Percentiles rank a stretch among this genome's conserved stretches.
Evolutionary conservation across 1,140 invertebrate species (phyloP).

Genomic region (Brachionus sp.): DNA sequence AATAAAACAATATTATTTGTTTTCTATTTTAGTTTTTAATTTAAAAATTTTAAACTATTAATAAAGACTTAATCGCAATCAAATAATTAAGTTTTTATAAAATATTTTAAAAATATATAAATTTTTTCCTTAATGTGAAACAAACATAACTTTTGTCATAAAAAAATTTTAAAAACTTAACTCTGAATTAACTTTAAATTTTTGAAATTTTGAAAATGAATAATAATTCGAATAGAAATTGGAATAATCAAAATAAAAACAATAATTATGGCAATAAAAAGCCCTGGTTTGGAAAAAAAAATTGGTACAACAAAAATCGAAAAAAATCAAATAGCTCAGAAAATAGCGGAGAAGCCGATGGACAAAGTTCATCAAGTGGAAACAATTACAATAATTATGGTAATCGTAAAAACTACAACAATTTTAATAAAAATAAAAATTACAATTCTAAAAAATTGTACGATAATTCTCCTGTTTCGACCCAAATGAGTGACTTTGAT

Average conservation of each 20-base stretch:
- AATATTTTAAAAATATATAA: too few relatives aligned
- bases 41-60: too few relatives aligned
- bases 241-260: conserved; percentile 28
- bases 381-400: background rate
- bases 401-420: background rate
- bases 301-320: conserved; percentile 4
- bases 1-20: background rate
- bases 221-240: conserved; percentile 20
- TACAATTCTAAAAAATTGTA: conserved; percentile 14
- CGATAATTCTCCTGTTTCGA: background rate
- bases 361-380: background rate
- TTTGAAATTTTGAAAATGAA: background rate
- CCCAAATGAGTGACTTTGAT: background rate
- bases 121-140: too few relatives aligned
- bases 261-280: background rate
- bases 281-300: conserved; percentile 40
- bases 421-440: conserved; percentile 27
- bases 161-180: background rate
- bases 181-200: background rate
- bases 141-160: background rate
- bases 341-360: background rate
- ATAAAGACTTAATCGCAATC: too few relatives aligned
- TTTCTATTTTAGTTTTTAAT: background rate
- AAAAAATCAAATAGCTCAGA: background rate
- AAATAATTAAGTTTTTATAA: too few relatives aligned